A percentile compares a stretch with the other conserved stretches of the same genome.
These are phyloP conservation scores for Molossus alvarezi DNA, from an alignment of 2,797 vertebrate genomes.

Conservation along the genomic window DNA sequence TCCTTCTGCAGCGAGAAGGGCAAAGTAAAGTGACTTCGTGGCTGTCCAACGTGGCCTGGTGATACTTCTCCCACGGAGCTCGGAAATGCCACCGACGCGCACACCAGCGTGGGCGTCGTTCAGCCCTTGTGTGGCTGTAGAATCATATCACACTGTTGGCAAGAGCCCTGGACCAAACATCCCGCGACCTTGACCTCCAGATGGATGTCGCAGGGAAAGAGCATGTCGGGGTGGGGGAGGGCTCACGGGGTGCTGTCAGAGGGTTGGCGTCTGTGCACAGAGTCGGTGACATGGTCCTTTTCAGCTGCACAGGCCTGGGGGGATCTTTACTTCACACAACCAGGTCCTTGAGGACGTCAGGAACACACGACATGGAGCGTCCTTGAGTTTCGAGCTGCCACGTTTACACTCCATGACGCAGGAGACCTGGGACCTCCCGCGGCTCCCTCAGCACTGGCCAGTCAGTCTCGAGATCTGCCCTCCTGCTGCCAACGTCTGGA, in stretches of 20 bases:
- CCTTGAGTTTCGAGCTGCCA: neutral
- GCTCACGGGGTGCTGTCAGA: no score
- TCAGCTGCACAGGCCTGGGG: neutral
- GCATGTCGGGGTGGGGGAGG: neutral
- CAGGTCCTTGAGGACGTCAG: neutral
- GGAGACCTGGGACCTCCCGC: neutral
- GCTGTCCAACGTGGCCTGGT: neutral
- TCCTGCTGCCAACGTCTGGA: neutral
- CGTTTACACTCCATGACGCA: neutral
- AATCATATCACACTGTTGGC: neutral
- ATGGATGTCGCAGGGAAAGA: neutral
- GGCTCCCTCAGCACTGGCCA: neutral
- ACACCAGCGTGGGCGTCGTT: no score
- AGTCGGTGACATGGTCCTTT: neutral
- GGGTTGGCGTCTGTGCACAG: neutral
- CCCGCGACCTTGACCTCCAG: neutral
- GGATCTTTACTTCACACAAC: neutral
- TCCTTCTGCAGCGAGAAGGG: neutral
- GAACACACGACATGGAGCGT: neutral
- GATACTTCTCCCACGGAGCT: neutral
- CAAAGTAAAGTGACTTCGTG: neutral
- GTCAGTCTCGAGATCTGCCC: neutral
- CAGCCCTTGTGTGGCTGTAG: no score
- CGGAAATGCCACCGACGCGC: neutral
- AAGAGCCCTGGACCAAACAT: neutral